These are phyloP conservation scores for Condylostylus longicornis DNA, from an alignment of 1,140 invertebrate genomes.

Conservation along the genomic window DNA sequence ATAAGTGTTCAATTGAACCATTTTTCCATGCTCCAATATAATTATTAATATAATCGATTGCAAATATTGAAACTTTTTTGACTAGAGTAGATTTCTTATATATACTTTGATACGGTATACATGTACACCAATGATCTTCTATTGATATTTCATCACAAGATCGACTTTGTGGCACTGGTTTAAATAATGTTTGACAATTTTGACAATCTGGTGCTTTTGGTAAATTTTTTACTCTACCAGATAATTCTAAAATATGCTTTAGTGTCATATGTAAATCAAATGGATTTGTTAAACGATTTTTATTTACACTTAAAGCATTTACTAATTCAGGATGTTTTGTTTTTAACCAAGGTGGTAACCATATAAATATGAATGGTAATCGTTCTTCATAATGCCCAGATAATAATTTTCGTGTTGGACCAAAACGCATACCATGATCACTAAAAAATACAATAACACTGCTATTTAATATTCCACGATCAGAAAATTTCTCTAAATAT, in stretches of 20 bases:
- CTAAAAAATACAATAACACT: conserved; percentile 67
- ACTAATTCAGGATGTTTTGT: conserved; percentile 44
- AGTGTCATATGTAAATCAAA: conserved; percentile 65
- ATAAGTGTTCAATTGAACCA: conserved; percentile 16
- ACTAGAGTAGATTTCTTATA: conserved; percentile 32
- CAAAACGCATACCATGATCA: conserved; percentile 87
- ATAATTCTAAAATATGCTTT: conserved; percentile 31
- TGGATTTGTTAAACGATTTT: conserved; percentile 60
- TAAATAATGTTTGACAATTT: conserved; percentile 50
- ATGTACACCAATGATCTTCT: conserved; percentile 63
- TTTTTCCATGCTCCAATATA: conserved; percentile 19
- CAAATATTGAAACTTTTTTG: conserved; percentile 32
- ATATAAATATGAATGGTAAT: conserved; percentile 67
- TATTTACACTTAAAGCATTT: conserved; percentile 53
- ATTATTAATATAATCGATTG: conserved; percentile 33
- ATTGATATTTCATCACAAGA: conserved; percentile 57
- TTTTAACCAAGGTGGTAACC: conserved; percentile 58
- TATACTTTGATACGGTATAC: conserved; percentile 37
- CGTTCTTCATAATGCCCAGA: conserved; percentile 80
- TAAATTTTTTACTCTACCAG: conserved; percentile 30
- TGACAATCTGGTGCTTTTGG: conserved; percentile 37
- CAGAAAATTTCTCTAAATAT: conserved; percentile 43
- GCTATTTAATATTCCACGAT: conserved; percentile 43
- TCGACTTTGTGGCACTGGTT: conserved; percentile 42
- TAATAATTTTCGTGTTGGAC: conserved; percentile 44